Conservation (phyloP, 1,140 invertebrate genomes). For the Choristoneura fumiferana region DNA sequence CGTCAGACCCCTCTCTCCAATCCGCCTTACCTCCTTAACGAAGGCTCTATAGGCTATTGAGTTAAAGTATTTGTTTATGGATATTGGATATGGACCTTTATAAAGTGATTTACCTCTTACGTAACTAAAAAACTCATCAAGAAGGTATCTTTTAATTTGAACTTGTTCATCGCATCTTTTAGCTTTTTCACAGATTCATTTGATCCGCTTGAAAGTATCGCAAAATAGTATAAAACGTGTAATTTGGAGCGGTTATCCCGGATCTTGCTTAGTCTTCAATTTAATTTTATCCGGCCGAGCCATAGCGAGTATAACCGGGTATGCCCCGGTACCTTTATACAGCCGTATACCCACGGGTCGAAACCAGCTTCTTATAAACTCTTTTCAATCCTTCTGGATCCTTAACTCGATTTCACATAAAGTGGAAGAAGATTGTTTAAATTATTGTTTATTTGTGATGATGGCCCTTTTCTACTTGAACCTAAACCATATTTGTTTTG, state of each 20-base stretch:
- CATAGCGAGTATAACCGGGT: constrained; percentile 14
- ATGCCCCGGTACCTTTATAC: not conserved
- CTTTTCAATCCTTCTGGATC: constrained; percentile 36
- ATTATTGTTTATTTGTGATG: not conserved
- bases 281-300: constrained; percentile 40
- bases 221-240: constrained; percentile 20
- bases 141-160: too few relatives aligned
- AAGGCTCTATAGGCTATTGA: too few relatives aligned
- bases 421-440: not conserved
- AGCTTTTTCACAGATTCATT: not conserved
- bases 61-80: too few relatives aligned
- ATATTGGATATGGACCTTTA: too few relatives aligned
- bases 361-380: constrained; percentile 47
- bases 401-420: constrained; percentile 20
- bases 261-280: constrained; percentile 47
- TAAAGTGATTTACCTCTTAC: too few relatives aligned
- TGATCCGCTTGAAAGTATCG: constrained; percentile 8
- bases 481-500: too few relatives aligned
- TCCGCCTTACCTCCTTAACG: too few relatives aligned
- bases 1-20: too few relatives aligned
- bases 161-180: too few relatives aligned
- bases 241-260: constrained; percentile 35
- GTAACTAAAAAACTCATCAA: too few relatives aligned
- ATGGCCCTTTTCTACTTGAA: not conserved
- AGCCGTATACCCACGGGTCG: constrained; percentile 7